A percentile compares a stretch with the other conserved stretches of the same genome.
Evolutionary conservation across 2,113 vertebrate species (phyloP).

Genomic region (Raja brachyura): DNA sequence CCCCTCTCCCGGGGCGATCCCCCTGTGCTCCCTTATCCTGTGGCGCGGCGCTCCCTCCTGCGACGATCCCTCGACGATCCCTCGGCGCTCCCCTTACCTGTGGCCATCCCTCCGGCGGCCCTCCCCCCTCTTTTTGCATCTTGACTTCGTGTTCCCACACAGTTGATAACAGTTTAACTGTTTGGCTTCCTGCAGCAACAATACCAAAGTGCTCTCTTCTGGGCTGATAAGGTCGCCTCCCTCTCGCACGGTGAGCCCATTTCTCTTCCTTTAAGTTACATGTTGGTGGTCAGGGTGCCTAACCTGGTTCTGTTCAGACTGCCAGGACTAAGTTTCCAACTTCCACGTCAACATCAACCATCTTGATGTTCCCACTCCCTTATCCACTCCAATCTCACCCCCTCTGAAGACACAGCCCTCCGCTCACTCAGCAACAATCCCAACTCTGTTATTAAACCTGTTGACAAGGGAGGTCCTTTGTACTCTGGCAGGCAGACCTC

Average conservation of each 20-base stretch:
- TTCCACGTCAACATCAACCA: no score
- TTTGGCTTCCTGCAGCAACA: conserved; percentile 72
- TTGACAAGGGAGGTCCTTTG: no score
- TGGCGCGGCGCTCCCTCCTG: background rate
- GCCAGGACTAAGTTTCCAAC: no score
- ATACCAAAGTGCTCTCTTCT: conserved; percentile 97
- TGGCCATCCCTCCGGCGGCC: background rate
- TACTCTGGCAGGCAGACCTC: no score
- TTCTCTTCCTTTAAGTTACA: background rate
- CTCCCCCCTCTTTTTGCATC: background rate
- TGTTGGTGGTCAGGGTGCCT: background rate
- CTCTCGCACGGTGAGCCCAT: conserved; percentile 82
- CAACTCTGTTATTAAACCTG: no score
- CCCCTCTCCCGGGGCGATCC: no score
- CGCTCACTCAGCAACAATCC: no score
- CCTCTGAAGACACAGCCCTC: no score
- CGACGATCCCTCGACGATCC: background rate
- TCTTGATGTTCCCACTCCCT: no score
- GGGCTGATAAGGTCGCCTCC: conserved; percentile 96
- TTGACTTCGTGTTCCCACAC: no score
- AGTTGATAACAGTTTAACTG: background rate
- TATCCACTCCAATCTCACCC: no score
- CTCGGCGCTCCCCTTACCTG: background rate
- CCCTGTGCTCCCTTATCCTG: background rate
- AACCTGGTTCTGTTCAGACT: background rate